Base-by-base conservation (phyloP, 1,140 invertebrate species). In the Cyphomyrmex costatus region DNA sequence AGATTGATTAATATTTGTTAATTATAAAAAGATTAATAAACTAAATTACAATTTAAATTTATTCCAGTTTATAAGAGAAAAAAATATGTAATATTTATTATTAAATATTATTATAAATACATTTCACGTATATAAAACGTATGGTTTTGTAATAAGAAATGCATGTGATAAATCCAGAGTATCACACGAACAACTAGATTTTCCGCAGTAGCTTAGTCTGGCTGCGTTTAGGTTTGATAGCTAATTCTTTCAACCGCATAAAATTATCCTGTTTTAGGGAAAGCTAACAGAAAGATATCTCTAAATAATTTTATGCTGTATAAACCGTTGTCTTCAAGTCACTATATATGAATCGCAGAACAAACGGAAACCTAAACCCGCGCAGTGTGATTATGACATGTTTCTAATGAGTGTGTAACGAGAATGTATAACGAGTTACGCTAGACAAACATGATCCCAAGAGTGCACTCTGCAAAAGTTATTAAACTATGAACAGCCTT, bases 231-330 rank as follows among this genome's bases (percentile, higher is more conserved):
- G 46, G 46, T 49, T 16, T 16, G 46, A 74, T 78, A 87, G 76
- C 86, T 88, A 63, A 76, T 84, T 91, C 85, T 80, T 74, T 91
- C 90, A 78, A 65, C 36, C 49, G n/a, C 61, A 14, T 60, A 63
- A 56, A 60, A 93, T 93, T 93, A 92, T 86, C 89, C 85, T 91
- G 89, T 91, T 92, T 87, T 82, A 88, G 71, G 66, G 90, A 91
- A 83, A 42, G 10, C 36, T 42, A 42, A 42, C 8, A 2, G 86
- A 58, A 21, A 73, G n/a, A 93, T 93, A 89, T 91, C 85, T 66
- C 77, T 63, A 86, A 93, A 93, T 94, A 94, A 95, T 94, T 93
- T 93, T 87, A 86, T 90, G 83, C 92, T 84, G 79, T 90, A 91
- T 88, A 89, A 90, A 76, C 30, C 10, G 19, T 74, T 91, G 61